Percentiles rank a stretch among this genome's conserved stretches.
These are phyloP conservation scores for Pogonomyrmex californicus DNA, from an alignment of 1,140 invertebrate genomes.

Conservation along the genomic window DNA sequence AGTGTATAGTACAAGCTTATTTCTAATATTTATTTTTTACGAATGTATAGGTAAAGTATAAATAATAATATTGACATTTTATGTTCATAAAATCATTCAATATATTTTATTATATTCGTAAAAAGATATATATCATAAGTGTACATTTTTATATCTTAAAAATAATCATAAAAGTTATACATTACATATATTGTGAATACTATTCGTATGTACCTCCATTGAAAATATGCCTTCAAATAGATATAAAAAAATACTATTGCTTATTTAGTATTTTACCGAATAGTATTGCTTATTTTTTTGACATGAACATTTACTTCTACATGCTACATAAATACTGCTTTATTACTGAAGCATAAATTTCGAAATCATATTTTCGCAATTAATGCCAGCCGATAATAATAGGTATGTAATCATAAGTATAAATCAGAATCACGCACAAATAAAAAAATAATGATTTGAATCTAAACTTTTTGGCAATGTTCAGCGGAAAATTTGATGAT, in stretches of 20 bases:
- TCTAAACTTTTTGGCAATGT: background rate
- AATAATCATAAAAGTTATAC: background rate
- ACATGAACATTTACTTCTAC: background rate
- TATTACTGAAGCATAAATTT: background rate
- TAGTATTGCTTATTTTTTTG: background rate
- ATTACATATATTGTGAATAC: background rate
- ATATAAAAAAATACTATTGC: background rate
- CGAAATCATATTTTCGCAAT: background rate
- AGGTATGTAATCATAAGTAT: background rate
- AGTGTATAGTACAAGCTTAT: background rate
- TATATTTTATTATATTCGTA: conserved; percentile 6
- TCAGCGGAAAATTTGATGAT: background rate
- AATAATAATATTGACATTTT: background rate
- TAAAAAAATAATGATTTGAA: conserved; percentile 15
- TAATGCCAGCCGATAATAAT: background rate
- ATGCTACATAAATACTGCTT: background rate
- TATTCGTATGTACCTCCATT: background rate
- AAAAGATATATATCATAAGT: background rate
- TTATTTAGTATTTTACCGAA: background rate
- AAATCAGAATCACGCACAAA: background rate
- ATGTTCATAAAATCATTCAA: background rate
- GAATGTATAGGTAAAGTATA: background rate
- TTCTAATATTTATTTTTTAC: background rate
- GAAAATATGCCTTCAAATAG: background rate
- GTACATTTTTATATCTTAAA: background rate